These are phyloP conservation scores for Sarcophaga bullata DNA, from an alignment of 1,140 invertebrate species.

Conservation along the genomic window DNA sequence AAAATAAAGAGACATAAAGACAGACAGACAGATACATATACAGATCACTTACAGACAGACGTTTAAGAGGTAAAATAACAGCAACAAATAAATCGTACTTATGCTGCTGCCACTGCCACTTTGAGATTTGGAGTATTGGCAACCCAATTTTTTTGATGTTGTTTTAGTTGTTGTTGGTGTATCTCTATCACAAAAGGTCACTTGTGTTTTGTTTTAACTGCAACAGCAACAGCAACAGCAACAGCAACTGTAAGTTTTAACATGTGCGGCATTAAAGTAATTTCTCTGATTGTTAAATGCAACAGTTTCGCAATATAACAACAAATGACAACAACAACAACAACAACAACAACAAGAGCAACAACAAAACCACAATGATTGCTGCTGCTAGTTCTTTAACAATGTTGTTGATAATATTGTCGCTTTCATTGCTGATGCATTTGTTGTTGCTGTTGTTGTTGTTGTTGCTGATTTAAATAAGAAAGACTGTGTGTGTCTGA, in stretches of 20 bases:
- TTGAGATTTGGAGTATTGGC: not conserved
- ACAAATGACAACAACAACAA: not conserved
- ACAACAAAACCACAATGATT: not conserved
- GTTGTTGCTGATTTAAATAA: constrained; percentile 6
- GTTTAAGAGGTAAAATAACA: not conserved
- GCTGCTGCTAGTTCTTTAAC: not conserved
- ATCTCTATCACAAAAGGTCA: constrained; percentile 28
- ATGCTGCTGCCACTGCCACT: not conserved
- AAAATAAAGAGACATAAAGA: no score
- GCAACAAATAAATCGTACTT: not conserved
- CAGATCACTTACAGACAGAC: not conserved
- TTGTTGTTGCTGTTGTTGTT: not conserved
- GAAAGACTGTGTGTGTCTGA: constrained; percentile 19
- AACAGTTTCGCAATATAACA: constrained; percentile 14
- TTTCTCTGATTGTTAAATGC: constrained; percentile 31
- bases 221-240: constrained; percentile 23
- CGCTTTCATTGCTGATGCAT: no score
- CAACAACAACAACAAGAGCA: not conserved
- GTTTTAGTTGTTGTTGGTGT: constrained; percentile 13
- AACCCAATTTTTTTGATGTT: not conserved
- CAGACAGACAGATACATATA: not conserved
- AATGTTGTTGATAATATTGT: constrained; percentile 15
- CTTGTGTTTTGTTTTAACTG: not conserved
- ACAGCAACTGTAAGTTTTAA: not conserved
- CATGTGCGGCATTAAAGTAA: constrained; percentile 39